These are phyloP conservation scores for Artibeus jamaicensis DNA, from an alignment of 2,797 vertebrate species.

Conservation along the genomic window DNA sequence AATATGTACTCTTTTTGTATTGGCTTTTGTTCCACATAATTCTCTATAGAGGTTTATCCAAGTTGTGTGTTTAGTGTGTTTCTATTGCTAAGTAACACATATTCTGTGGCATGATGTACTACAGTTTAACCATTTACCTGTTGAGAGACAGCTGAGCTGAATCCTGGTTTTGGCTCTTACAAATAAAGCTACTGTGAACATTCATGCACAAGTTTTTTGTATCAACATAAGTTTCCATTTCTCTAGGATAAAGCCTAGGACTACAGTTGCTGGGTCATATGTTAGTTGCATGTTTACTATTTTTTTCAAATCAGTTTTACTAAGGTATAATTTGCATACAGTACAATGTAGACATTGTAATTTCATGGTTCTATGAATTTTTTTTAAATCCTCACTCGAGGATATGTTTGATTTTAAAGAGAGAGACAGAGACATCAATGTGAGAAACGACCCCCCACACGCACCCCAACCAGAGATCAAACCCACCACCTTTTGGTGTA, in stretches of 20 bases:
- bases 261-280: not conserved
- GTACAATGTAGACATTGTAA: not conserved
- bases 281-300: not conserved
- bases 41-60: not conserved
- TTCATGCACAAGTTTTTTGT: not conserved
- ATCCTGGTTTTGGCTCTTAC: not conserved
- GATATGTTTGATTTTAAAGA: too few species aligned
- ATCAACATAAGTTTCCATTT: not conserved
- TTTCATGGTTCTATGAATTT: too few species aligned
- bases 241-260: not conserved
- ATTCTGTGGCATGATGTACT: not conserved
- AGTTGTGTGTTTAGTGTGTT: not conserved
- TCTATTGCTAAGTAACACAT: not conserved
- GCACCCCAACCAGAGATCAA: too few species aligned
- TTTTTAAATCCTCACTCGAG: too few species aligned
- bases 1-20: not conserved
- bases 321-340: not conserved
- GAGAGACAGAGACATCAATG: too few species aligned
- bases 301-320: not conserved
- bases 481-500: too few species aligned
- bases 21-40: not conserved
- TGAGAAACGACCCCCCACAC: too few species aligned
- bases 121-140: not conserved
- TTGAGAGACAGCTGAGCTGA: not conserved
- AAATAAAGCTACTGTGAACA: not conserved